These are phyloP conservation scores for Toxotes jaculatrix DNA, from an alignment of 2,113 vertebrate genomes.

Conservation along the genomic window DNA sequence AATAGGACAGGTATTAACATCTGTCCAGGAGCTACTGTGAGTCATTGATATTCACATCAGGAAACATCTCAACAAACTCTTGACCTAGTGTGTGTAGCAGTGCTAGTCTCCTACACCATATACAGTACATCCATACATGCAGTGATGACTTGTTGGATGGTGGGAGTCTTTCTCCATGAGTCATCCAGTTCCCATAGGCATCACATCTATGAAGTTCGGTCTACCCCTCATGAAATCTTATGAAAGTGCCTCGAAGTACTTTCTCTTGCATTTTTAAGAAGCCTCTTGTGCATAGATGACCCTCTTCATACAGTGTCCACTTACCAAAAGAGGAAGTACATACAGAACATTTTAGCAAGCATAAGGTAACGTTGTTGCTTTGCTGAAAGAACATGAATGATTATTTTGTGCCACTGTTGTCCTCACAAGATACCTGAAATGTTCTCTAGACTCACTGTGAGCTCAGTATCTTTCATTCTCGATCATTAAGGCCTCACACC, in stretches of 20 bases:
- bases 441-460: neutral
- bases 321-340: conserved; percentile 21
- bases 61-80: neutral
- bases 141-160: neutral
- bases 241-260: neutral
- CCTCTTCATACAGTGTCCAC: conserved; percentile 2
- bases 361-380: neutral
- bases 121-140: neutral
- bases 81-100: neutral
- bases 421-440: conserved; percentile 12
- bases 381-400: neutral
- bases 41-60: neutral
- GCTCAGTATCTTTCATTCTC: conserved; percentile 9
- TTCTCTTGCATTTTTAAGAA: neutral
- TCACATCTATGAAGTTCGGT: conserved; percentile 29
- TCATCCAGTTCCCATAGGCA: conserved; percentile 17
- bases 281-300: neutral
- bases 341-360: conserved; percentile 2
- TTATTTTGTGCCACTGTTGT: conserved; percentile 1
- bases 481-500: conserved; percentile 67
- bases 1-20: conserved; percentile 28
- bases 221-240: neutral
- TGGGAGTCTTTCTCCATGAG: conserved; percentile 29
- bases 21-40: neutral
- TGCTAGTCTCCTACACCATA: neutral